Evolutionary conservation across 2,888 invertebrate species (phyloP), one percentile per base, ranked within the genome.

Genomic region (Gnatocerus cornutus): DNA sequence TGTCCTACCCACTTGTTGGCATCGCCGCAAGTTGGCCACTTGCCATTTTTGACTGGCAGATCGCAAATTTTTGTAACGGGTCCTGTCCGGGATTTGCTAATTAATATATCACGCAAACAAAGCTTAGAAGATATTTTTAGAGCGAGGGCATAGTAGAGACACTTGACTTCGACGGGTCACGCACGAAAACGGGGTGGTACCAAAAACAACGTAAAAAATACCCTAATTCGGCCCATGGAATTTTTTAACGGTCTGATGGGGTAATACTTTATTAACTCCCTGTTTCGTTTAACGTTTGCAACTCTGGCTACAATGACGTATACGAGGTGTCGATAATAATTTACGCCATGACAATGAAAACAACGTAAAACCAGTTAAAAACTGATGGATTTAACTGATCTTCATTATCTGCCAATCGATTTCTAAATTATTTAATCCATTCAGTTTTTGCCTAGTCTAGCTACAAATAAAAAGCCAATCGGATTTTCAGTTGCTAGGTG

Each of bases 1-100:
- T 56, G 39, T 56, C 56, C 56, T n/a, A 8, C 43, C 56, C 56
- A 56, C 56, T 56, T 56, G 56, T 56, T 56, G 56, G 56, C 56
- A 43, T 43, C 6, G 41, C 43, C 39, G 39, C 56, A 56, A 56
- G 27, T 56, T 56, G 56, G 56, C 41, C 10, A 12, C 3, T 43
- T 56, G 56, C 56, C 56, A 56, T 43, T 56, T 43, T 56, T 27
- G n/a, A 56, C 39, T 9, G 21, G 46, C 46, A 46, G 46, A 21
- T 46, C 46, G 8, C 14, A 21, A 46, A 46, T 16, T 46, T 46
- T 41, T 41, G 41, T 46, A 46, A 46, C 46, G 14, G 43, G 10
- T 13, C 43, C 43, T 13, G 10, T 43, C 13, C 43, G 12, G 43
- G 43, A 33, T 33, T 33, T n/a, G 33, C 33, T 33, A 33, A 33